phyloP scores from a whole-genome alignment of 2,113 vertebrate genomes.

The Notothenia rossii region DNA sequence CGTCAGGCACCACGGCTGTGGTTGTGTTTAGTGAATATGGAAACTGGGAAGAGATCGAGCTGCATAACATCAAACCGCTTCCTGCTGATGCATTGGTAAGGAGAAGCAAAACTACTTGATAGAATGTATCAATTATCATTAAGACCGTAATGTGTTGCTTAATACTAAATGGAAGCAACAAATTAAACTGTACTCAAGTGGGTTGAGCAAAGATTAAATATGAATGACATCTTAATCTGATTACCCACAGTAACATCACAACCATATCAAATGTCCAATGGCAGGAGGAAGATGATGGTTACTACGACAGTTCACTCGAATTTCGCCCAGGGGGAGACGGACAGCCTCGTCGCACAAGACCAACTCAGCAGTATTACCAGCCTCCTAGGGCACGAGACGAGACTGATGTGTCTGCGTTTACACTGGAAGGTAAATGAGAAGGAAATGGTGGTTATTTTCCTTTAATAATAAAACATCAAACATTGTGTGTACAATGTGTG shows the following conservation, averaged over 20 bases:
- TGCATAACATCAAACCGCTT: conserved; percentile 94
- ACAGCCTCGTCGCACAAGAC: conserved; percentile 91
- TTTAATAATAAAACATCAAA: conserved; percentile 11
- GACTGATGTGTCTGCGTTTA: conserved; percentile 84
- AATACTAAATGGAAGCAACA: background rate
- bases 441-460: background rate
- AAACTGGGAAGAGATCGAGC: conserved; percentile 98
- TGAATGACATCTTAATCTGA: conserved; percentile 45
- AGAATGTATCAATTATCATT: background rate
- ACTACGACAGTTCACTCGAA: conserved; percentile 93
- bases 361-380: conserved; percentile 98
- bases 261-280: conserved; percentile 75
- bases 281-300: conserved; percentile 93
- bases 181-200: conserved; percentile 34
- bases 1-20: conserved; percentile 96
- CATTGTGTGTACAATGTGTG: conserved; percentile 7
- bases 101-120: background rate
- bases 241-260: conserved; percentile 57
- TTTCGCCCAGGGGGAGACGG: conserved; percentile 96
- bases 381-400: conserved; percentile 94
- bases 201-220: conserved; percentile 35
- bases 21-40: conserved; percentile 98
- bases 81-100: conserved; percentile 92
- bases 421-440: conserved; percentile 50
- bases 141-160: background rate